phyloP scores from a whole-genome alignment of 2,797 vertebrate species.

The Prunella strophiata region DNA sequence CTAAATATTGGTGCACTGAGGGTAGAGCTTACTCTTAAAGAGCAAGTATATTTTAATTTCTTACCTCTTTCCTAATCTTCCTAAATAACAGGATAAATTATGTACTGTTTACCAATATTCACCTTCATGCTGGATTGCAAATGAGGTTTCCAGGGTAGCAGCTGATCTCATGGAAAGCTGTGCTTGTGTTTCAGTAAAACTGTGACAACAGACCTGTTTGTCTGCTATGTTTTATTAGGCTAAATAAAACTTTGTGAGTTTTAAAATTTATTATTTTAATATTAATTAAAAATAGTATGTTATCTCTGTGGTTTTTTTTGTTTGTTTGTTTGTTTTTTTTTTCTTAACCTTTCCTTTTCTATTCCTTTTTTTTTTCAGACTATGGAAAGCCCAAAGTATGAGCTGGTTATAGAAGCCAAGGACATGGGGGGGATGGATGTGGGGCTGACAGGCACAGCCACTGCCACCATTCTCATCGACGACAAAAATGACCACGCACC shows the following conservation, averaged over 20 bases:
- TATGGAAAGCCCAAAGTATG: constrained; percentile 91
- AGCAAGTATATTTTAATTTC: constrained; percentile 9
- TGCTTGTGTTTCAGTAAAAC: background rate
- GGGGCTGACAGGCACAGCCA: constrained; percentile 92
- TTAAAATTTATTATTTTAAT: background rate
- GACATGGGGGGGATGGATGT: constrained; percentile 94
- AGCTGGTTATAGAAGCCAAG: constrained; percentile 94
- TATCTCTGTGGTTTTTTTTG: background rate
- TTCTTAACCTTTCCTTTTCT: background rate
- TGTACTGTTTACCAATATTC: background rate
- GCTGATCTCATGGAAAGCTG: background rate
- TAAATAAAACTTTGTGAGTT: background rate
- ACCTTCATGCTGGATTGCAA: background rate
- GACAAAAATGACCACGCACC: constrained; percentile 97
- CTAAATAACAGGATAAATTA: constrained; percentile 12
- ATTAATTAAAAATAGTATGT: background rate
- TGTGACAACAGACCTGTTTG: background rate
- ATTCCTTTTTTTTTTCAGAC: constrained; percentile 76
- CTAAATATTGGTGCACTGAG: background rate
- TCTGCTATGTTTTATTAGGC: background rate
- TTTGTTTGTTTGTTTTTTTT: background rate
- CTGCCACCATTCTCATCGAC: constrained; percentile 93
- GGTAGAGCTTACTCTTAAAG: background rate
- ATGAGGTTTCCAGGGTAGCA: background rate
- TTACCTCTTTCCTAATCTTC: background rate